These are phyloP conservation scores for Conus ventricosus DNA, from an alignment of 1,140 invertebrate genomes.

Conservation along the genomic window DNA sequence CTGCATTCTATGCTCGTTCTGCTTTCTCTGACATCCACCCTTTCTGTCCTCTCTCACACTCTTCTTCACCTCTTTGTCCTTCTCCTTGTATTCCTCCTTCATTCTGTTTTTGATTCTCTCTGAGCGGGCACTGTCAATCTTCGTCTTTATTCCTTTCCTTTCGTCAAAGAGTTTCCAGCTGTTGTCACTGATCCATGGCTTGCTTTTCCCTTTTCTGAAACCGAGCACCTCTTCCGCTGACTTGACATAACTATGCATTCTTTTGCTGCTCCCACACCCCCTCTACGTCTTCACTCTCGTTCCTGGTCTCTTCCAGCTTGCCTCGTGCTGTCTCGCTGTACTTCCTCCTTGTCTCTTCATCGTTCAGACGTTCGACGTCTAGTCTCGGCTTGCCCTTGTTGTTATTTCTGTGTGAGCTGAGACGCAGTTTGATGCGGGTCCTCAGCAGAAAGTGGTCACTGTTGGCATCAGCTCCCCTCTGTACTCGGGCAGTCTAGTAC, in stretches of 20 bases:
- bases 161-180: neutral
- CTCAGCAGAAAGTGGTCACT: slow-evolving; percentile 48
- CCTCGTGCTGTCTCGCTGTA: neutral
- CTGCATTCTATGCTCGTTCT: neutral
- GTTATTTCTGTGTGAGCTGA: neutral
- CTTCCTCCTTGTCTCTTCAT: neutral
- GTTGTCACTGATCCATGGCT: neutral
- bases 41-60: neutral
- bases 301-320: neutral
- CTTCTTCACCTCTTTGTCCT: too few species aligned
- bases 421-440: slow-evolving; percentile 30
- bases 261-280: neutral
- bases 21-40: neutral
- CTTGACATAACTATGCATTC: neutral
- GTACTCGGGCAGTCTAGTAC: slow-evolving; percentile 37
- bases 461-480: slow-evolving; percentile 50
- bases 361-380: neutral
- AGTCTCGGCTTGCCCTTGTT: neutral
- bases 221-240: slow-evolving; percentile 1
- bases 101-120: neutral
- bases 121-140: neutral
- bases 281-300: neutral
- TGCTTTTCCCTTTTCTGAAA: neutral
- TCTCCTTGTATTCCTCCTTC: too few species aligned
- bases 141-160: neutral